Conservation (phyloP, 1,140 invertebrate species). For the Aphidius gifuensis region DNA sequence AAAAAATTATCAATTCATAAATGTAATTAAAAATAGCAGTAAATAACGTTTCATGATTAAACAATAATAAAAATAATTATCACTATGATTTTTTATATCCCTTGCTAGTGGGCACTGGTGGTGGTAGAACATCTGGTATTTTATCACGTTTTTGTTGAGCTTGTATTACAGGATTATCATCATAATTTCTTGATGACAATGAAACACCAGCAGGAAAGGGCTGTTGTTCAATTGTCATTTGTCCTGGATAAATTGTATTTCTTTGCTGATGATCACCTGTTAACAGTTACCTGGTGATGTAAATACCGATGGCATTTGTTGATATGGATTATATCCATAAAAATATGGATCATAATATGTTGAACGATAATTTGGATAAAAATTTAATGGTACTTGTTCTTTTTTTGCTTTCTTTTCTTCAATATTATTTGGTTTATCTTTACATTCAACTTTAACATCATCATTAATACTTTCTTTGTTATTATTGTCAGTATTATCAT, state of each 20-base stretch:
- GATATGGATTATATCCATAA: slow-evolving; percentile 42
- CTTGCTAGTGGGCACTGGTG: slow-evolving; percentile 34
- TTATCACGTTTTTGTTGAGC: slow-evolving; percentile 25
- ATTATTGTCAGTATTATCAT: slow-evolving; percentile 1
- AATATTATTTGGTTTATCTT: background rate
- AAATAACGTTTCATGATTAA: background rate
- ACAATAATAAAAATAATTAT: slow-evolving; percentile 9
- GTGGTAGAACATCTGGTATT: slow-evolving; percentile 42
- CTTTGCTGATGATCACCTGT: slow-evolving; percentile 33
- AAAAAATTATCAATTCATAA: too few species aligned
- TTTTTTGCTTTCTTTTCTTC: slow-evolving; percentile 21
- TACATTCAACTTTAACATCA: background rate
- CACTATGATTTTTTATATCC: slow-evolving; percentile 19
- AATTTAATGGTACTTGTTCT: slow-evolving; percentile 37
- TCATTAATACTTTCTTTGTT: background rate
- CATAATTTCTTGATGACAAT: slow-evolving; percentile 23
- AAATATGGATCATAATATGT: slow-evolving; percentile 48
- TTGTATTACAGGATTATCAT: background rate
- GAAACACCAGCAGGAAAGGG: background rate
- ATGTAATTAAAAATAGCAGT: background rate
- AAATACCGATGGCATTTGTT: slow-evolving; percentile 35
- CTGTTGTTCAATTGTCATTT: background rate
- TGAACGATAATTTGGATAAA: slow-evolving; percentile 48
- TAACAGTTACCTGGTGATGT: slow-evolving; percentile 37
- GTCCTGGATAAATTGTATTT: slow-evolving; percentile 14